A percentile compares a stretch with the other conserved stretches of the same genome.
phyloP scores from a whole-genome alignment of 2,888 invertebrate genomes.

The Apodemia duryi region DNA sequence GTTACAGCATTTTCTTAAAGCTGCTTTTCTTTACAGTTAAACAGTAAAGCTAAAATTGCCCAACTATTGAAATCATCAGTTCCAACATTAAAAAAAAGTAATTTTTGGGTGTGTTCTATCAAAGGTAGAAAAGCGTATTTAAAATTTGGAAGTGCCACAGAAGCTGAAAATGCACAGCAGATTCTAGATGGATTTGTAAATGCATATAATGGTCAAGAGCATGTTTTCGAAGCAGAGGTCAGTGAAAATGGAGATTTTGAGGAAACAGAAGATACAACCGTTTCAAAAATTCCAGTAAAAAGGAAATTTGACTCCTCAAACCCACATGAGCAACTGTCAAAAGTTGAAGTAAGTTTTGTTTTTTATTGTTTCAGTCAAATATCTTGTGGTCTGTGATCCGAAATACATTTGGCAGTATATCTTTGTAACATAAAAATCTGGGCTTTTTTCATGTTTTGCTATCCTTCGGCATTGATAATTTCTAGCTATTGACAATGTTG shows the following conservation, averaged over 20 bases:
- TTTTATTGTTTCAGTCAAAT: neutral
- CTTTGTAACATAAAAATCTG: no score
- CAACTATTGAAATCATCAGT: conserved; percentile 2
- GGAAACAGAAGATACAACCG: neutral
- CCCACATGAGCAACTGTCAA: neutral
- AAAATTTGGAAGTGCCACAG: neutral
- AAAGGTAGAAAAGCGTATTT: neutral
- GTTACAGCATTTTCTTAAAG: neutral
- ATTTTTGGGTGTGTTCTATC: neutral
- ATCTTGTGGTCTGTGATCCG: neutral
- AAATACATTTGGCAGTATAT: no score
- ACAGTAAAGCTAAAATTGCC: neutral
- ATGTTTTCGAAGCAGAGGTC: neutral
- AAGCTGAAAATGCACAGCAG: conserved; percentile 9
- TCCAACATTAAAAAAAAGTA: neutral
- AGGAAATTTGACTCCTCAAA: neutral
- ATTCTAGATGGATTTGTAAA: neutral
- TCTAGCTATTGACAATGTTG: no score
- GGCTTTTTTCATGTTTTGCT: no score
- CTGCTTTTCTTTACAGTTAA: neutral
- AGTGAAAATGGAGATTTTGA: neutral
- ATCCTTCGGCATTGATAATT: no score
- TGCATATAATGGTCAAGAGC: neutral
- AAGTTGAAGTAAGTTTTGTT: neutral
- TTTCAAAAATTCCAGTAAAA: neutral